Base-by-base conservation (phyloP, 2,113 vertebrate genomes). In the Baryphthengus martii region DNA sequence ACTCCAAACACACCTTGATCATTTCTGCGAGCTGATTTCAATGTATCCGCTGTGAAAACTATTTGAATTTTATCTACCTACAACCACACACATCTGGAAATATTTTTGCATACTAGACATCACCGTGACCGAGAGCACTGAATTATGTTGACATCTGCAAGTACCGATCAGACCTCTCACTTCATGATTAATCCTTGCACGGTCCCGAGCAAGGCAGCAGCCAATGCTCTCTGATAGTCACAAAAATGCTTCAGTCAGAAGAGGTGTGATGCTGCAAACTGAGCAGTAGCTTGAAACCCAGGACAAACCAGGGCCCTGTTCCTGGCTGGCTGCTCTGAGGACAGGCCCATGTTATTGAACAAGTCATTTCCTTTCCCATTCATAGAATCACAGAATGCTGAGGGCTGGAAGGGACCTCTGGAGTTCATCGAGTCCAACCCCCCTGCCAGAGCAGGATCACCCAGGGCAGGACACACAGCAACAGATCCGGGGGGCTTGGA, bases 231-330 rank as follows among this genome's bases (percentile, higher is more conserved):
- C 49, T 61, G 58, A 62, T 11, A n/a, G 40, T 70, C n/a, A n/a
- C 18, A 12, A n/a, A 88, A 85, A 58, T 28, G 56, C 37, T 81
- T 28, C 9, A 29, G 20, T 26, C 28, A 59, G 18, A 73, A 86
- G 35, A 40, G 4, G 7, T 29, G 11, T 24, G n/a, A 78, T 31
- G 35, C 21, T 21, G 6, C 23, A 58, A 87, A 89, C 14, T 17
- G 44, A 76, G 31, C 0, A 50, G 55, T 0, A 76, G 47, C 71
- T 25, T 0, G 1, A 61, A 83, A 52, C 33, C 15, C 53, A 70
- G 53, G 63, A 49, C 25, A 83, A 70, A 80, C 0, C 13, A 72
- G 45, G 72, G 68, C 28, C 85, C 40, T 58, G 31, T 3, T 68
- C 37, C 58, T 45, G 14, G 39, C 21, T 68, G 40, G 25, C 14